Base-by-base conservation (phyloP, 2,888 invertebrate genomes). In the Agrochola circellaris region DNA sequence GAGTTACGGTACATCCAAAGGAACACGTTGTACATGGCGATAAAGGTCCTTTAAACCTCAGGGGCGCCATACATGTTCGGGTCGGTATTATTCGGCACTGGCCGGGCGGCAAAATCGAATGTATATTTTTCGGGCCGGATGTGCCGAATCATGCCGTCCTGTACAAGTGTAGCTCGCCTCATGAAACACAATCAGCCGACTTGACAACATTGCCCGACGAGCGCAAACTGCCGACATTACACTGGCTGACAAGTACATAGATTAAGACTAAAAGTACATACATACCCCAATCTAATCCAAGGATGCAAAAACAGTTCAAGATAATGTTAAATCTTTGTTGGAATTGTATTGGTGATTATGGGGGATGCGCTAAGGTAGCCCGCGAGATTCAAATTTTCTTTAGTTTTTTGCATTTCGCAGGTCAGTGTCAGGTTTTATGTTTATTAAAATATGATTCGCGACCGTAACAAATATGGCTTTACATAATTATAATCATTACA, bases 241-340 rank as follows among this genome's bases (percentile, higher is more conserved):
- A 61, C 45, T 42, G 34, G 54, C 51, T 68, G 38, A 56, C 38
- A 69, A 68, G n/a, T 62, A 69, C 69, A 56, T 42, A 81, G 20
- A 80, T 56, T 48, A 61, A 73, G 61, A 58, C 66, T 78, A 45
- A 38, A 42, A 42, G 42, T 42, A 60, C 48, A 71, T 92, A 94
- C 96, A 90, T 94, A 96, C 96, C 96, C 95, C 89, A 93, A 94
- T 92, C 96, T 96, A 86, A 88, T 95, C 95, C 94, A 90, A 90
- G 88, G 84, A 90, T 60, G 86, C 85, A 88, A 93, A 93, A 93
- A 81, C 90, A 93, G 92, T 83, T 89, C 84, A 88, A 90, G 77
- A 83, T 72, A 74, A 65, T 69, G 73, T 75, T 75, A 68, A 75
- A 45, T 79, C n/a, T 66, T 67, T 20, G 15, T 71, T 60, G 13